Evolutionary conservation across 1,140 invertebrate genomes (phyloP), one percentile per base, ranked within the genome.

Genomic region (Drosophila lowei): DNA sequence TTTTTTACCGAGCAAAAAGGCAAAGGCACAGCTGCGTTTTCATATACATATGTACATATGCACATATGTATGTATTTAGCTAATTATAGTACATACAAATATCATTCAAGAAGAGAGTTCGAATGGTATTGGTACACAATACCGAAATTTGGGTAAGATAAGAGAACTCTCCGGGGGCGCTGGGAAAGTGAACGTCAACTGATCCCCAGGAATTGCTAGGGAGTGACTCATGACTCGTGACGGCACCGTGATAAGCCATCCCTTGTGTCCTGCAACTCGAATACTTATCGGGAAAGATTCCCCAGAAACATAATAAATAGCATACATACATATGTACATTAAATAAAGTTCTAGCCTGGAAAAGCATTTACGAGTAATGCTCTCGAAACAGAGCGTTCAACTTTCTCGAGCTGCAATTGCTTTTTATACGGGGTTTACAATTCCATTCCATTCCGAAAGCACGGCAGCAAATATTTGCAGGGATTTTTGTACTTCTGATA

Each of bases 81-180:
- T 79, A 83, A 84, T 76, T 62, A 83, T 84, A 84, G 80, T 56
- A 30, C 7, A 8, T 30, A 30, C 28, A 30, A 8, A 55, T 41
- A 46, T 42, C 53, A 64, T 58, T 83, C 50, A 84, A 76, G 42
- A 76, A 64, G 18, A 25, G 46, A 61, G 64, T 62, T 30, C 60
- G 72, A 50, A 46, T 52, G 46, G 18, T 34, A 23, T 23, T 46
- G 52, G 18, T 42, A 23, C 30, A 18, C 34, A 16, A 30, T 52
- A 48, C 15, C 18, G 1, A 55, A 55, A 46, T 47, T 48, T 55
- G 62, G 50, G 34, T 23, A 48, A 18, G 44, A 28, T 64, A 54
- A 56, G 30, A 48, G 23, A 25, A 25, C 23, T 25, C 23, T 25
- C 52, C 18, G 18, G 18, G 18, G 18, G 18, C 18, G 18, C 18